These are phyloP conservation scores for Misgurnus mizolepis DNA, from an alignment of 2,113 vertebrate species.

Conservation along the genomic window DNA sequence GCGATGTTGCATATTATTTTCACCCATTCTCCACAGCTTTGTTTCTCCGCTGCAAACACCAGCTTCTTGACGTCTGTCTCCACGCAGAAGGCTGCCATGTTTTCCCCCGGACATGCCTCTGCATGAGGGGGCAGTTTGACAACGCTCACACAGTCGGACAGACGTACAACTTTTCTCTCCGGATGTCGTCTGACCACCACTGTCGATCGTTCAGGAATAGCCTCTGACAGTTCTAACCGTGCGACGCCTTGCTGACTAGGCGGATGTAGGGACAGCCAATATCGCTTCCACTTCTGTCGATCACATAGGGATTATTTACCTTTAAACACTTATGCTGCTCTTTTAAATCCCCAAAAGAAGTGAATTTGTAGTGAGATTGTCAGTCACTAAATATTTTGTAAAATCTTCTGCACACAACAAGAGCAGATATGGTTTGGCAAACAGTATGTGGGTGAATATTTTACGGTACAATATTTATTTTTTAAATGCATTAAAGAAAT, in stretches of 20 bases:
- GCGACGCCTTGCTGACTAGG: conserved; percentile 82
- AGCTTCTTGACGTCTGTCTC: conserved; percentile 80
- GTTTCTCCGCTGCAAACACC: conserved; percentile 81
- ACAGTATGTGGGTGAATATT: too few relatives aligned
- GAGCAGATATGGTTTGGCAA: too few relatives aligned
- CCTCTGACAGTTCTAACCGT: conserved; percentile 84
- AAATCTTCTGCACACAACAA: too few relatives aligned
- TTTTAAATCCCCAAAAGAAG: too few relatives aligned
- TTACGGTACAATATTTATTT: too few relatives aligned
- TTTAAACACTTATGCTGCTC: neutral
- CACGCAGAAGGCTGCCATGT: conserved; percentile 85
- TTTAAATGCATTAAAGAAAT: too few relatives aligned
- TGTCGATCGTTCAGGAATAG: conserved; percentile 67
- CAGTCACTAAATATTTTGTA: too few relatives aligned
- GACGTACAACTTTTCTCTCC: conserved; percentile 76
- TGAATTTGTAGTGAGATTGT: too few relatives aligned
- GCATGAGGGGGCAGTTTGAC: conserved; percentile 72
- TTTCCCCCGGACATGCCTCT: conserved; percentile 82
- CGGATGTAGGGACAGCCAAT: conserved; percentile 82
- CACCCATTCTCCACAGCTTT: conserved; percentile 82
- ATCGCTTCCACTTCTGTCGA: conserved; percentile 87
- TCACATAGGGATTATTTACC: neutral
- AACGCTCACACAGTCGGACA: conserved; percentile 85
- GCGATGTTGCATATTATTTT: conserved; percentile 80
- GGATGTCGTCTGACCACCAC: conserved; percentile 76